Evolutionary conservation across 2,797 vertebrate genomes (phyloP).

Genomic region (Centropyge bicolor): DNA sequence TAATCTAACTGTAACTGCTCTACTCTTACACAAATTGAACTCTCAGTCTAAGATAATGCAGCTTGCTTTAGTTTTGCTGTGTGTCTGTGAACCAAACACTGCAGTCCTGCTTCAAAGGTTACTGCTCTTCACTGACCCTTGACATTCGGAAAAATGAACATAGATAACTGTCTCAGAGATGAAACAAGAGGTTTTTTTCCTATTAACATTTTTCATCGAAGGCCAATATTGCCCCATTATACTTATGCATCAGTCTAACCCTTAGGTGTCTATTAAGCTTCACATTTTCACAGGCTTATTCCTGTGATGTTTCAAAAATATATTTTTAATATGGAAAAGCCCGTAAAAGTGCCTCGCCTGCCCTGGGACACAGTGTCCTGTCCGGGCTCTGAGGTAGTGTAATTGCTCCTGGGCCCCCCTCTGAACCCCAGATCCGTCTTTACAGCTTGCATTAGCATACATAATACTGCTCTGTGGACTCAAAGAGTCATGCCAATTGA

Average conservation of each 20-base stretch:
- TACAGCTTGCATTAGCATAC: constrained; percentile 86
- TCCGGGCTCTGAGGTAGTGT: constrained; percentile 64
- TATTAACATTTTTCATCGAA: constrained; percentile 9
- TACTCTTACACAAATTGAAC: not conserved
- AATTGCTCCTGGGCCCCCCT: constrained; percentile 76
- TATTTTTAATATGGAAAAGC: constrained; percentile 64
- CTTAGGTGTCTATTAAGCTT: constrained; percentile 9
- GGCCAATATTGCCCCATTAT: not conserved
- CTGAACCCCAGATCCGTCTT: constrained; percentile 73
- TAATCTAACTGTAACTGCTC: not conserved
- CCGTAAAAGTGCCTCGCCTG: constrained; percentile 55
- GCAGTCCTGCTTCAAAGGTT: not conserved
- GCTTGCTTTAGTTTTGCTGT: not conserved
- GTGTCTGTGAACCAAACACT: not conserved
- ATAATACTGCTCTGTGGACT: constrained; percentile 83
- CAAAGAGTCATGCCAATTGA: constrained; percentile 81
- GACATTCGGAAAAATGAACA: constrained; percentile 12
- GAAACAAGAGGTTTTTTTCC: not conserved
- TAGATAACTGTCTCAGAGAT: constrained; percentile 14
- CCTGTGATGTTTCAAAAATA: constrained; percentile 39
- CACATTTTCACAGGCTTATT: constrained; percentile 23
- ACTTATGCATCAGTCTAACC: constrained; percentile 6
- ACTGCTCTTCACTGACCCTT: constrained; percentile 16
- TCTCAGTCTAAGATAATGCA: not conserved
- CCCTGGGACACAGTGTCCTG: constrained; percentile 53